Evolutionary conservation across 2,888 invertebrate genomes (phyloP), one percentile per base, ranked within the genome.

Genomic region (Harpalus rubripes): DNA sequence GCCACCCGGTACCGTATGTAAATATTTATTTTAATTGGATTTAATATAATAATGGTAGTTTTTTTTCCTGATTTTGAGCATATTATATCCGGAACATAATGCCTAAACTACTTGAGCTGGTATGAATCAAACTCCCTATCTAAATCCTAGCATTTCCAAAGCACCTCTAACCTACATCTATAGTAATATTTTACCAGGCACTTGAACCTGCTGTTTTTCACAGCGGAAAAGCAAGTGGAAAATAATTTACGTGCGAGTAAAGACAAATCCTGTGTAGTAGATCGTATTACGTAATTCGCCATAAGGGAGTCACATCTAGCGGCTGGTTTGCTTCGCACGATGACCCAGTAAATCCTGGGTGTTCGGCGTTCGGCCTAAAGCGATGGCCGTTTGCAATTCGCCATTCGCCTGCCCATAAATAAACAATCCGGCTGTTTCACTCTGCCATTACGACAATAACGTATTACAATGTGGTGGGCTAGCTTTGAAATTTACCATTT

Each of bases 381-480:
- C 68, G 32, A n/a, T 65, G 74, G 10, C 22, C 18, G 68, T 15
- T 44, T 26, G 58, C 78, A 32, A 78, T 58, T 44, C 56, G 58
- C 78, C 58, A 78, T 58, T 78, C 78, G 32, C 58, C 8, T n/a
- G 12, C 78, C 72, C 56, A 83, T 83, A 83, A 83, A 83, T 83
- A 81, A 81, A 81, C 74, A 83, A 83, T 83, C 26, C 83, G 41
- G 44, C 32, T 74, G 59, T 58, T 74, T 68, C 72, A 58, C 82
- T 68, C 68, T 22, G 59, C 83, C 76, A 76, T 83, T 83, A 63
- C 58, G 72, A 82, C 74, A 83, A 76, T 83, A 83, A 83, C 83
- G 59, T 83, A 83, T 83, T 83, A 83, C 83, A 82, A 82, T 82
- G 81, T 39, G 72, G 58, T 26, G 63, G 26, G 32, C 44, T 52